Evolutionary conservation across 2,113 vertebrate species (phyloP).

Genomic region (Actinemys pallida): DNA sequence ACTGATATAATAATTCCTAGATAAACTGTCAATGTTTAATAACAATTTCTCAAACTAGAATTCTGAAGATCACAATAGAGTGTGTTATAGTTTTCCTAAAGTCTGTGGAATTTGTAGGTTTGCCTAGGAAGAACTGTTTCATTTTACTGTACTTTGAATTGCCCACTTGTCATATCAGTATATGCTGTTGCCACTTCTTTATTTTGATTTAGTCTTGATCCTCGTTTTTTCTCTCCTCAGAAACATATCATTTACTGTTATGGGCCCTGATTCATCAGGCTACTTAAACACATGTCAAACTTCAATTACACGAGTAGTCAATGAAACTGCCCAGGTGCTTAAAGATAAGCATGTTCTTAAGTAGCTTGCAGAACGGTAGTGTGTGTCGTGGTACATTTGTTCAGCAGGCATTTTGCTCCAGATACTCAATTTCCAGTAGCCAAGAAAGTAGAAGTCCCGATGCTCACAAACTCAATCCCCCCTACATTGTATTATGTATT

Average conservation of each 20-base stretch:
- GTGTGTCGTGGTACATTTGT: not conserved
- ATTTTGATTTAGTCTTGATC: not conserved
- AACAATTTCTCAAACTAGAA: not conserved
- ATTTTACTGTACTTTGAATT: not conserved
- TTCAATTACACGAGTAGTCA: not conserved
- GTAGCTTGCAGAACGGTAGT: not conserved
- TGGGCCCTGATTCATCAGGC: not conserved
- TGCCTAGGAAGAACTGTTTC: conserved; percentile 5
- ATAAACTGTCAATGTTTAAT: not conserved
- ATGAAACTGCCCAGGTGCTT: rapidly evolving
- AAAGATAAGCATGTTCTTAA: not conserved
- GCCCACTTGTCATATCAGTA: not conserved
- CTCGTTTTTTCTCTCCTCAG: not conserved
- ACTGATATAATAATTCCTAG: not conserved
- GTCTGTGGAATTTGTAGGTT: rapidly evolving
- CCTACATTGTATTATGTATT: not conserved
- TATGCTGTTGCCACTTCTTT: not conserved
- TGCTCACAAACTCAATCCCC: not conserved
- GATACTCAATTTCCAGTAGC: not conserved
- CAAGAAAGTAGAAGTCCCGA: not conserved
- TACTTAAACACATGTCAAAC: not conserved
- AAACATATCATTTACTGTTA: not conserved
- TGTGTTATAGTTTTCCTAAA: not conserved
- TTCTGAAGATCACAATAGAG: not conserved
- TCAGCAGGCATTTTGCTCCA: not conserved